Evolutionary conservation across 2,888 invertebrate species (phyloP), one percentile per base, ranked within the genome.

Genomic region (Rotaria sp.): DNA sequence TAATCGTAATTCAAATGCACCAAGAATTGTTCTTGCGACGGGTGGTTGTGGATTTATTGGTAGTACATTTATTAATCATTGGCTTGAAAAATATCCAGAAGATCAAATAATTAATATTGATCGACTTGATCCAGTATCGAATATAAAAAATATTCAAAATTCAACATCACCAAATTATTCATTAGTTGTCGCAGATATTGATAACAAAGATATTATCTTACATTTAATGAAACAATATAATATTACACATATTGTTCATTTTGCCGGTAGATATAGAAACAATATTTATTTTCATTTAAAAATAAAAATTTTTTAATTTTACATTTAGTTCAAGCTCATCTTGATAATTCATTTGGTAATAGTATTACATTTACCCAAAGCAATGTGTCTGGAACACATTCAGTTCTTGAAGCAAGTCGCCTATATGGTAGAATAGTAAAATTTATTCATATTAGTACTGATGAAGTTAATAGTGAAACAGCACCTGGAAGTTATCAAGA

Each of bases 401-500:
- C 88, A 15, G 87, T 89, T 26, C 86, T 89, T 26, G 89, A 89
- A 74, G 87, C 88, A 26, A 88, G 88, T 7, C 86, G 88, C 41
- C 87, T 88, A 50, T 75, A 75, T 26, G 87, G 87, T 11, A 87
- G 87, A 11, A 87, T 89, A 11, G 85, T 87, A 57, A 85, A 87
- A 57, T 89, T 89, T 87, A 85, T 89, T 38, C 89, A 89, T 87
- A 88, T 89, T 85, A 89, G 89, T 84, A 89, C 89, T 13, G 91
- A 90, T 87, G 91, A 91, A 87, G 90, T 91, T 18, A 91, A 91
- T 87, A 91, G 91, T 84, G 88, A 84, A 57, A 75, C 86, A 74
- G 52, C 84, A 30, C 45, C 26, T 26, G 41, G 41, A 24, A 75
- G 41, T 75, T 41, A 26, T 41, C 41, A 75, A 38, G 75, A 75